Conservation (phyloP, 2,113 vertebrate species). For the Notothenia rossii region DNA sequence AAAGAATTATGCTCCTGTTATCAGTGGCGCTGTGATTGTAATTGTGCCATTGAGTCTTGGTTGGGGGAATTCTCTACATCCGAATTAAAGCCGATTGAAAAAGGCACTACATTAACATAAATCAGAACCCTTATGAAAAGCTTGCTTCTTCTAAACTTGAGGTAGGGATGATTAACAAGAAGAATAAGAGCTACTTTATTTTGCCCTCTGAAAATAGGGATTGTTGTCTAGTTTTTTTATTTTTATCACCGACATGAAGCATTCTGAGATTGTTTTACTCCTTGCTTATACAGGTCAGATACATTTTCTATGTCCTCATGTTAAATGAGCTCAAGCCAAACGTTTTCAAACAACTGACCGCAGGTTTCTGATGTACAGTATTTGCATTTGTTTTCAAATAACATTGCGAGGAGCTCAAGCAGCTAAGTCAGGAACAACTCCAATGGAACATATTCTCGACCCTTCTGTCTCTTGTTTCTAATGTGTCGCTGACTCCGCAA, state of each 20-base stretch:
- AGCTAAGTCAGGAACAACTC: neutral
- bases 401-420: neutral
- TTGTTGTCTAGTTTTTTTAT: no score
- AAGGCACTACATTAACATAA: constrained; percentile 1
- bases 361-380: neutral
- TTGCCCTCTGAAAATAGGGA: no score
- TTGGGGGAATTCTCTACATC: constrained; percentile 35
- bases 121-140: no score
- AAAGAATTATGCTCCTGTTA: constrained; percentile 74
- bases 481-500: neutral
- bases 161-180: neutral
- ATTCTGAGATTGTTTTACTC: neutral
- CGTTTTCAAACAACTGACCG: neutral
- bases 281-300: neutral
- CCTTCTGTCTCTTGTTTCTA: neutral
- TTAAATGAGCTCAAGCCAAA: neutral
- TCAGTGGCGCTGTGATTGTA: constrained; percentile 68
- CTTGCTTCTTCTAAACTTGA: neutral
- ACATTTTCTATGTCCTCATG: neutral
- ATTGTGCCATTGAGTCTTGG: constrained; percentile 53
- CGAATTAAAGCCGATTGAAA: constrained; percentile 41
- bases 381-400: neutral
- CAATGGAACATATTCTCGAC: neutral
- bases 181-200: neutral
- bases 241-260: neutral